Percentiles rank a stretch among this genome's conserved stretches.
Evolutionary conservation across 2,113 vertebrate species (phyloP).

Genomic region (Nothocercus nigrocapillus): DNA sequence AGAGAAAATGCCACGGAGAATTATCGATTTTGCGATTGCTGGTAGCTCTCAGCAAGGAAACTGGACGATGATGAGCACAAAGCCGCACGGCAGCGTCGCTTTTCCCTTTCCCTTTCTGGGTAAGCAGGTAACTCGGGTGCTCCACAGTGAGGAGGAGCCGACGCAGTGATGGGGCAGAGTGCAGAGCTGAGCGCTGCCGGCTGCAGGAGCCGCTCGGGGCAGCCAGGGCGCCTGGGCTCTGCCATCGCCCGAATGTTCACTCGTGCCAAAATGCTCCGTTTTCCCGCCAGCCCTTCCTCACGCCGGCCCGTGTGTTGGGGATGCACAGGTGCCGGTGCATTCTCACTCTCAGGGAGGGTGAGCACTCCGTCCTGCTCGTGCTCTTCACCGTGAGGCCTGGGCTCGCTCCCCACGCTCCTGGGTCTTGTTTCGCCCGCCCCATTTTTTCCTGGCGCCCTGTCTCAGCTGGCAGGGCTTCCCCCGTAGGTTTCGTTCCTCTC

Average conservation of each 20-base stretch:
- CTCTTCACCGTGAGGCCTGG: not conserved
- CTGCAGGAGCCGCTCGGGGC: not conserved
- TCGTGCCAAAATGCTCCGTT: rapidly evolving
- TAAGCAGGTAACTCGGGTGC: not conserved
- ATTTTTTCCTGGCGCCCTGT: not conserved
- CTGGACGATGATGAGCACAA: not conserved
- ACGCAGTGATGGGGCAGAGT: not conserved
- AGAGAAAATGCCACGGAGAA: slow-evolving; percentile 64
- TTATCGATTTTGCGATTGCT: slow-evolving; percentile 56
- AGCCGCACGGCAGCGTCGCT: not conserved
- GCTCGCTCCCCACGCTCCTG: not conserved
- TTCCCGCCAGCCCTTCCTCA: not conserved
- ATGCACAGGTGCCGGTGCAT: not conserved
- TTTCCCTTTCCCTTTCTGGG: not conserved
- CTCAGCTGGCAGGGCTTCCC: not conserved
- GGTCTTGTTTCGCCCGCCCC: not conserved
- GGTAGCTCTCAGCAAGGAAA: slow-evolving; percentile 51
- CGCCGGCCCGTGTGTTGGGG: not conserved
- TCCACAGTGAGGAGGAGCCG: not conserved
- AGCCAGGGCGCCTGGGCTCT: not conserved
- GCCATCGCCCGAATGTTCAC: not conserved
- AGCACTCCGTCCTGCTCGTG: not conserved
- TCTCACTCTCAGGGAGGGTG: not conserved
- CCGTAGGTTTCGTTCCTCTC: not conserved
- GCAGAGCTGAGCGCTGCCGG: not conserved